These are phyloP conservation scores for Parauchenoglanis punctatus DNA, from an alignment of 2,797 vertebrate genomes.

Conservation along the genomic window DNA sequence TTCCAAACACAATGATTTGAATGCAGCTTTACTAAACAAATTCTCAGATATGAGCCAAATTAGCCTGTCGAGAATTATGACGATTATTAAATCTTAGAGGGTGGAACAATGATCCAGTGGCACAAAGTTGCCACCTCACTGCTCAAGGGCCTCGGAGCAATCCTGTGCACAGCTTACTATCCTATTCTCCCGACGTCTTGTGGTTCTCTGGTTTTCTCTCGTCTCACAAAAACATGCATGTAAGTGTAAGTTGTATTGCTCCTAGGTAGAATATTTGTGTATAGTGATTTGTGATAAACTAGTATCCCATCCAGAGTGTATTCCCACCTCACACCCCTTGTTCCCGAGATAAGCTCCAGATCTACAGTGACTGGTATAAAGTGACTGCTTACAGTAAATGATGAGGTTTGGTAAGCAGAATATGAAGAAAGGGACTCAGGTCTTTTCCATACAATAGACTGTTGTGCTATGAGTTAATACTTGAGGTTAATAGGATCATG, in stretches of 20 bases:
- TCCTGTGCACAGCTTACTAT: no score
- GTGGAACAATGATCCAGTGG: background rate
- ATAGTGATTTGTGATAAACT: background rate
- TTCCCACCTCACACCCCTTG: background rate
- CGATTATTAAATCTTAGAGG: background rate
- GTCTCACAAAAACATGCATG: background rate
- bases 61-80: background rate
- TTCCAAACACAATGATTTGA: constrained; percentile 2
- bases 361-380: background rate
- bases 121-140: background rate
- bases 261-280: background rate
- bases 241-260: background rate
- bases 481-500: constrained; percentile 17
- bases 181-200: background rate
- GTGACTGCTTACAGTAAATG: background rate
- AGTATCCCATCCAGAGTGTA: background rate
- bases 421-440: background rate
- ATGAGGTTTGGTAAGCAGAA: background rate
- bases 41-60: background rate
- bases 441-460: constrained; percentile 13
- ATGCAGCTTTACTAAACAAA: background rate
- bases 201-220: background rate
- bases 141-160: background rate
- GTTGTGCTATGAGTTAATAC: constrained; percentile 20
- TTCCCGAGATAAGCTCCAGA: background rate